A percentile compares a stretch with the other conserved stretches of the same genome.
Conservation (phyloP, 2,888 invertebrate genomes). For the Bugulina stolonifera region DNA sequence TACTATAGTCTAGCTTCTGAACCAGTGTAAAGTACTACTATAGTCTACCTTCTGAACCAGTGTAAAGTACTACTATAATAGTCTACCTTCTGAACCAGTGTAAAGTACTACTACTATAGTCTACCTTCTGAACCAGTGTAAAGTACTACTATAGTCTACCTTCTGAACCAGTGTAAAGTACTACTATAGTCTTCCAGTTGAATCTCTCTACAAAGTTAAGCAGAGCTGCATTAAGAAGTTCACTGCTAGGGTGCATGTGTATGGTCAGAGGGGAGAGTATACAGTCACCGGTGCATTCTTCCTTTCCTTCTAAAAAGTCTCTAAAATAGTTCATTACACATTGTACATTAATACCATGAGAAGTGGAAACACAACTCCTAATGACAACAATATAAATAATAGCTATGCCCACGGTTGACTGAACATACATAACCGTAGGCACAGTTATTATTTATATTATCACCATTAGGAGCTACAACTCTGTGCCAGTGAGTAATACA, state of each 20-base stretch:
- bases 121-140: not conserved
- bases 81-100: not conserved
- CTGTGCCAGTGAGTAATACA: too few species aligned
- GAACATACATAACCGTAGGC: too few species aligned
- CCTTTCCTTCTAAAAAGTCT: not conserved
- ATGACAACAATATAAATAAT: too few species aligned
- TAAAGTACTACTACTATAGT: not conserved
- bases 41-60: not conserved
- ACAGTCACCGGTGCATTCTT: not conserved
- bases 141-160: slow-evolving; percentile 8
- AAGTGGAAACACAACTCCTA: too few species aligned
- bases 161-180: slow-evolving; percentile 17
- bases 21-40: not conserved
- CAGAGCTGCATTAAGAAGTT: not conserved
- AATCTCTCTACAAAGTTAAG: slow-evolving; percentile 12
- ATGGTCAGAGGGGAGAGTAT: too few species aligned
- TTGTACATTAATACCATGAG: too few species aligned
- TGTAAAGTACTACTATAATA: not conserved
- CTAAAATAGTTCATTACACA: not conserved
- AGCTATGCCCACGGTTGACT: too few species aligned
- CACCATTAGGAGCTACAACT: too few species aligned
- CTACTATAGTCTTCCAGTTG: not conserved
- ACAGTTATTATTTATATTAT: too few species aligned
- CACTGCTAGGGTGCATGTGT: not conserved
- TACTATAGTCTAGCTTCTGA: not conserved